phyloP scores from a whole-genome alignment of 2,113 vertebrate genomes.

The Callipepla squamata region DNA sequence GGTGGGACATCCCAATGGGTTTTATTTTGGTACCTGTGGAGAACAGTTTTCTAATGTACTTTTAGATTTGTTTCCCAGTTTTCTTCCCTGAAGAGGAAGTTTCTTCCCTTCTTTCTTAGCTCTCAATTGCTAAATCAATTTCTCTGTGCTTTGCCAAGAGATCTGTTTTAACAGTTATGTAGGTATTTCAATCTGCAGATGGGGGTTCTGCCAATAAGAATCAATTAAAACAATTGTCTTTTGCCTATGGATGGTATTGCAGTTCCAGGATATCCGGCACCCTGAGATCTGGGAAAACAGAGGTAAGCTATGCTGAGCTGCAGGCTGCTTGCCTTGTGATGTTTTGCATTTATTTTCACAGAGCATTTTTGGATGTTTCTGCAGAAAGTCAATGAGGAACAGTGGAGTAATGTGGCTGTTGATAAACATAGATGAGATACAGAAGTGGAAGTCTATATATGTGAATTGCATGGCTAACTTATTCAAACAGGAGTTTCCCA shows the following conservation, averaged over 20 bases:
- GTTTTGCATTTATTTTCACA: conserved; percentile 6
- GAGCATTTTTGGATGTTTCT: background rate
- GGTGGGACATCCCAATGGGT: conserved; percentile 7
- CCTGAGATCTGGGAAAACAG: background rate
- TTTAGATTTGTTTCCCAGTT: conserved; percentile 56
- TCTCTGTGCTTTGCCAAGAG: conserved; percentile 35
- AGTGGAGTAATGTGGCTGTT: background rate
- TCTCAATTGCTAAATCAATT: conserved; percentile 52
- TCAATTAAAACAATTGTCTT: conserved; percentile 40
- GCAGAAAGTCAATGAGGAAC: background rate
- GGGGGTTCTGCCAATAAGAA: conserved; percentile 33
- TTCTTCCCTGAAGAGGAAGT: conserved; percentile 43
- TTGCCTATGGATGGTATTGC: background rate
- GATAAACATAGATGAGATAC: background rate
- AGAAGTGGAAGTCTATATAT: background rate
- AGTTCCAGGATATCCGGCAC: background rate
- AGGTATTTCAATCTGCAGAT: conserved; percentile 19
- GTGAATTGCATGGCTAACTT: background rate
- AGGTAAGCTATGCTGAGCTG: background rate
- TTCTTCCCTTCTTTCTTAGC: conserved; percentile 13
- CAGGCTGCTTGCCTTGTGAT: background rate
- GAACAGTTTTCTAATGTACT: background rate
- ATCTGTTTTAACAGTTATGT: conserved; percentile 55
- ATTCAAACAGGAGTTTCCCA: background rate
- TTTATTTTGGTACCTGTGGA: conserved; percentile 29